phyloP scores from a whole-genome alignment of 1,140 invertebrate genomes.

The Drosophila athabasca region DNA sequence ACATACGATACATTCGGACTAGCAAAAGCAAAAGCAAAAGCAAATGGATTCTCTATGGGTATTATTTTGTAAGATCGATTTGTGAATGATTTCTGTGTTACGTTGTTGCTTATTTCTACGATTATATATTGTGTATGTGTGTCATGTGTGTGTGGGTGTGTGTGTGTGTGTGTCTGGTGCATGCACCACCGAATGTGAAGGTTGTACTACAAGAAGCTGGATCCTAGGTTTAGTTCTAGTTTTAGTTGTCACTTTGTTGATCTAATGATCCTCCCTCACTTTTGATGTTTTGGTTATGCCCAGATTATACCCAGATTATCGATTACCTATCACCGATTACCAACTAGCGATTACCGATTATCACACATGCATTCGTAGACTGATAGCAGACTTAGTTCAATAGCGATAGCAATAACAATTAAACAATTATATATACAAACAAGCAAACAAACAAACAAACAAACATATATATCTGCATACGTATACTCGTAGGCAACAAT shows the following conservation, averaged over 20 bases:
- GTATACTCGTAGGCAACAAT: constrained; percentile 18
- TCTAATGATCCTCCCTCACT: constrained; percentile 2
- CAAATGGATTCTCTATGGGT: constrained; percentile 64
- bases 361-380: constrained; percentile 71
- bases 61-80: constrained; percentile 64
- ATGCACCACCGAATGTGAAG: constrained; percentile 29
- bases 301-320: not conserved
- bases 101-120: constrained; percentile 40
- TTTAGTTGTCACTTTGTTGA: constrained; percentile 18
- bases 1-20: not conserved
- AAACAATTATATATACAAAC: not conserved
- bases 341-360: constrained; percentile 16
- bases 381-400: constrained; percentile 71
- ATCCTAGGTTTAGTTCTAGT: constrained; percentile 53
- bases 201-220: constrained; percentile 57
- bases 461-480: constrained; percentile 25
- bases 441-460: no score
- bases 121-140: constrained; percentile 30
- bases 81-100: constrained; percentile 20
- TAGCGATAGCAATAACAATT: constrained; percentile 32
- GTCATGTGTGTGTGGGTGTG: constrained; percentile 1
- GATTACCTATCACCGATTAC: not conserved
- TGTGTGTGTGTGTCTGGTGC: no score
- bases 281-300: not conserved
- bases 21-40: constrained; percentile 26